Conservation (phyloP, 2,888 invertebrate species). For the Stenodema calcarata region DNA sequence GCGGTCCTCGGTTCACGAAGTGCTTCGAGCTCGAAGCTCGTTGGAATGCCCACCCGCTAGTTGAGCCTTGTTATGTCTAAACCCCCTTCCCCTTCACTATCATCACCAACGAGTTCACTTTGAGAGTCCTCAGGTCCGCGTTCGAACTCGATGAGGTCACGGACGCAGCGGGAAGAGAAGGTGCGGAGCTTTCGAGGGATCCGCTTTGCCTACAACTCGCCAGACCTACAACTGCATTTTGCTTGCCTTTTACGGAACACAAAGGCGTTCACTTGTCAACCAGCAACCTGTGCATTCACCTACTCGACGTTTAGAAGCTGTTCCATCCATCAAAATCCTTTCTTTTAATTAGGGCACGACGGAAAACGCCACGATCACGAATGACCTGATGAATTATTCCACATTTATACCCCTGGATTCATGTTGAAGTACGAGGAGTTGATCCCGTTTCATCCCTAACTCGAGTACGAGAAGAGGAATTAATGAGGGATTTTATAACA, state of each 20-base stretch:
- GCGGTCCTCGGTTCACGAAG: neutral
- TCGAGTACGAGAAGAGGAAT: too few relatives aligned
- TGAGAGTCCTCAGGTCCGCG: neutral
- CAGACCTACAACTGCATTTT: neutral
- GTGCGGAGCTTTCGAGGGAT: neutral
- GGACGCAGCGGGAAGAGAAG: neutral
- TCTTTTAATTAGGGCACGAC: too few relatives aligned
- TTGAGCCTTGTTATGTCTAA: neutral
- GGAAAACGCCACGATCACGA: too few relatives aligned
- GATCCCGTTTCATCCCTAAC: too few relatives aligned
- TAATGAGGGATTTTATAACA: too few relatives aligned
- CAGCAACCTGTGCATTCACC: too few relatives aligned
- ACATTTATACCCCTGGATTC: too few relatives aligned
- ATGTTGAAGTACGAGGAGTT: too few relatives aligned
- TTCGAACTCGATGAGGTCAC: neutral
- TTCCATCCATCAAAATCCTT: too few relatives aligned
- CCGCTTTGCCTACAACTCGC: neutral
- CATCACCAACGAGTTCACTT: neutral
- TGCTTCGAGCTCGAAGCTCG: too few relatives aligned
- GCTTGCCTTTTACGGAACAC: neutral
- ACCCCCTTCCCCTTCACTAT: neutral
- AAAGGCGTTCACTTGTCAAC: neutral
- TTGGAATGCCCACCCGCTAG: neutral
- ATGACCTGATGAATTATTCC: too few relatives aligned
- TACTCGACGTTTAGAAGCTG: too few relatives aligned